Evolutionary conservation across 2,888 invertebrate genomes (phyloP), one percentile per base, ranked within the genome.

Genomic region (Nasonia oneida): DNA sequence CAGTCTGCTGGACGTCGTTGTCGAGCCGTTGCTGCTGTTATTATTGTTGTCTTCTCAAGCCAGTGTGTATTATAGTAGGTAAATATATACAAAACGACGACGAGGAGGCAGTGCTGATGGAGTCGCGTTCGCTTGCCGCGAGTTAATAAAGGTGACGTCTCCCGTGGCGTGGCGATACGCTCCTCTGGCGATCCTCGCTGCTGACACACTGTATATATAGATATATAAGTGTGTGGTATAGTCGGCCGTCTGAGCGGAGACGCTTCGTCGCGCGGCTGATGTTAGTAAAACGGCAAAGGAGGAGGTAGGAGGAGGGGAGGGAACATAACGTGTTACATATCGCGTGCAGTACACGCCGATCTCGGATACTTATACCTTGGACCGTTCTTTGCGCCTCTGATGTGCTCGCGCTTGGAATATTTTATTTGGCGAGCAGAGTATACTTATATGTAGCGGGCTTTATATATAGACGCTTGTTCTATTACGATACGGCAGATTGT

Each of bases 111-210:
- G 18, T 61, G 23, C 57, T 57, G 57, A 4, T 61, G 57, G 10
- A n/a, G 57, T 53, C 18, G 57, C n/a, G n/a, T 61, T 39, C 18
- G 71, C 71, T 39, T 18, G 71, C 8, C 39, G 18, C 39, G 39
- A 70, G 70, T 71, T 76, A 70, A 83, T 47, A 78, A 77, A 83
- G 78, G 73, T 73, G 73, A 78, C 71, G 78, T 78, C 42, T 64
- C 71, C 3, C 29, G 77, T 64, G 73, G 71, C 73, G 78, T 73
- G 42, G 83, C 57, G 83, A 83, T 82, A 37, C 76, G 42, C 53
- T 53, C 47, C 53, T 53, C 70, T n/a, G 53, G 71, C 33, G 39
- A 67, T 42, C 33, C 57, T 33, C 74, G 53, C 73, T 78, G 57
- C 61, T 15, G 29, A 29, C 39, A 23, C 42, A 29, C 33, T 15